Base-by-base conservation (phyloP, 2,888 invertebrate species). In the Dioctria rufipes region DNA sequence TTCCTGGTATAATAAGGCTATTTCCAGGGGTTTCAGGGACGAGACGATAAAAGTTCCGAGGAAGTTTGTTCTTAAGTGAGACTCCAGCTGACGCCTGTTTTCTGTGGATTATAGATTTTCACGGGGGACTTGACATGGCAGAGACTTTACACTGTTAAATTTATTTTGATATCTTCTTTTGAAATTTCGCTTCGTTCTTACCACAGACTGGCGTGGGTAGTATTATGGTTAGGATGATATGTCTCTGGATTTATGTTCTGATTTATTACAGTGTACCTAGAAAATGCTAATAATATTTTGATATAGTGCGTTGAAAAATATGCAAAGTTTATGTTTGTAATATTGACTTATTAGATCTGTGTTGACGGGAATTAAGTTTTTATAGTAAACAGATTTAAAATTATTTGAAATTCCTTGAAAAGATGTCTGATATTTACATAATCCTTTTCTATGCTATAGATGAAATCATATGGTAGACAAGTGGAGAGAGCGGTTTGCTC, bases 21-120 rank as follows among this genome's bases (percentile, higher is more conserved):
- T 80, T 80, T 69, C 77, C 13, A 81, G 60, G 61, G 75, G 49
- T 58, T 77, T 43, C 54, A 43, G 78, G 80, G 65, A 61, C 25
- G 54, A 69, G 67, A 69, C 80, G 71, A 61, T 71, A 80, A 80
- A 80, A 80, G 67, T 79, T 79, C 13, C 42, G 60, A 54, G 63
- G 61, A 80, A 82, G 80, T 81, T 83, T 80, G 69, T 71, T 81
- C 81, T 81, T 81, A 83, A 81, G 80, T 83, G 83, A 80, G 81
- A 80, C 79, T 77, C 80, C 83, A 83, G 81, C 80, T 83, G 83
- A 79, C 81, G 81, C 81, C 80, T 63, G 80, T 80, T 80, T 80
- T 82, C 82, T 82, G 80, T 79, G 79, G 78, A 80, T 82, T 82
- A 82, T 82, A 67, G 82, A 82, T 82, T 82, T 82, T 80, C 63